Conservation (phyloP, 2,888 invertebrate species). For the Caenorhabditis panamensis region DNA sequence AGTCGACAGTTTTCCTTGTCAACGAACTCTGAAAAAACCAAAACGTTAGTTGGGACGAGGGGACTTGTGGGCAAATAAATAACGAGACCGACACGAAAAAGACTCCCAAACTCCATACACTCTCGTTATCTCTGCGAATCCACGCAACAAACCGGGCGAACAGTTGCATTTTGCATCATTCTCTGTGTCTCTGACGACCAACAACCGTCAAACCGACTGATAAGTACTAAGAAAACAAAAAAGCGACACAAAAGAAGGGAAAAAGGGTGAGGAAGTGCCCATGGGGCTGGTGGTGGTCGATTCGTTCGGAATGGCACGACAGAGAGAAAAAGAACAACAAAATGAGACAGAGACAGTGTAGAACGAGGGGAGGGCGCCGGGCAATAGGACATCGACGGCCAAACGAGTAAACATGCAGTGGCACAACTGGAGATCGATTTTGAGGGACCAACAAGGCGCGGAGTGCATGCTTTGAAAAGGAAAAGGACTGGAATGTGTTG, state of each 20-base stretch:
- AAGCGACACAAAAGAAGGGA: background rate
- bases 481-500: background rate
- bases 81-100: background rate
- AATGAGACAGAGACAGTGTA: constrained; percentile 5
- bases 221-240: constrained; percentile 19
- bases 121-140: constrained; percentile 28
- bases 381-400: constrained; percentile 32
- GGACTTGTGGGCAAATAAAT: background rate
- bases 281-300: constrained; percentile 6
- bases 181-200: background rate
- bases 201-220: background rate
- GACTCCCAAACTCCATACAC: background rate
- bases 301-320: constrained; percentile 18
- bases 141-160: constrained; percentile 27
- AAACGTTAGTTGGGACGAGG: background rate
- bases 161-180: constrained; percentile 42
- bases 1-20: constrained; percentile 45
- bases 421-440: constrained; percentile 34
- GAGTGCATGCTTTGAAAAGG: background rate
- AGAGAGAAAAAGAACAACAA: constrained; percentile 35
- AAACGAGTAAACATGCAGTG: constrained; percentile 49
- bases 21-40: constrained; percentile 48
- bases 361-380: constrained; percentile 16
- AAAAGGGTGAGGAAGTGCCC: constrained; percentile 2
- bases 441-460: background rate